phyloP scores from a whole-genome alignment of 2,113 vertebrate species.

The Oryzias javanicus region DNA sequence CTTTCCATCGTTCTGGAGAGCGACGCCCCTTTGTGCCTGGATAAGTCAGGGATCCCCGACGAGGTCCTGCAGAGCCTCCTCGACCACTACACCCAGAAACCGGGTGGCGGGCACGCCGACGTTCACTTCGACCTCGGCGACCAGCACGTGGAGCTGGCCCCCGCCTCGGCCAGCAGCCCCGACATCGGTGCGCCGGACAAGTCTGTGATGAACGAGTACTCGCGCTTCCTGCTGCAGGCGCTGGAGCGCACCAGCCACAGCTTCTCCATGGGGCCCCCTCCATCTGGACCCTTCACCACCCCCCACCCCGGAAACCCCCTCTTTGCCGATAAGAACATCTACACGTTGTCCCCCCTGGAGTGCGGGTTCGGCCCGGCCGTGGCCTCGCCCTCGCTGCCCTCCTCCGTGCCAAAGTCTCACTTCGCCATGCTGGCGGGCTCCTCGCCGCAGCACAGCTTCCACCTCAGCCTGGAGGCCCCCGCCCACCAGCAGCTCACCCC shows the following conservation, averaged over 20 bases:
- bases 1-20: slow-evolving; percentile 87
- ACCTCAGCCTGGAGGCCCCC: slow-evolving; percentile 87
- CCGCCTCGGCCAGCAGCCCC: slow-evolving; percentile 74
- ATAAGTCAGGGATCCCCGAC: slow-evolving; percentile 94
- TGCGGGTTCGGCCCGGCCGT: slow-evolving; percentile 90
- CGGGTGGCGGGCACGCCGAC: slow-evolving; percentile 85
- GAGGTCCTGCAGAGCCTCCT: slow-evolving; percentile 97
- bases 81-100: slow-evolving; percentile 93
- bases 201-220: slow-evolving; percentile 92
- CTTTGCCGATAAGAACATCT: slow-evolving; percentile 92
- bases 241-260: slow-evolving; percentile 96
- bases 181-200: slow-evolving; percentile 88
- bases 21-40: slow-evolving; percentile 84
- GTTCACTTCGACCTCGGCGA: slow-evolving; percentile 89
- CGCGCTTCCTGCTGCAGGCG: slow-evolving; percentile 98
- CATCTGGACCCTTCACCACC: slow-evolving; percentile 84
- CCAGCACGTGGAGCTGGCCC: slow-evolving; percentile 87
- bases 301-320: slow-evolving; percentile 85
- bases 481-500: slow-evolving; percentile 97
- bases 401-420: slow-evolving; percentile 95
- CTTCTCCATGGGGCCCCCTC: slow-evolving; percentile 85
- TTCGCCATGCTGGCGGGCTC: slow-evolving; percentile 92
- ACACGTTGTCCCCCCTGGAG: slow-evolving; percentile 93
- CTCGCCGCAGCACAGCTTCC: slow-evolving; percentile 84
- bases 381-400: slow-evolving; percentile 85